Conservation (phyloP, 1,140 invertebrate species). For the Anastrepha obliqua region DNA sequence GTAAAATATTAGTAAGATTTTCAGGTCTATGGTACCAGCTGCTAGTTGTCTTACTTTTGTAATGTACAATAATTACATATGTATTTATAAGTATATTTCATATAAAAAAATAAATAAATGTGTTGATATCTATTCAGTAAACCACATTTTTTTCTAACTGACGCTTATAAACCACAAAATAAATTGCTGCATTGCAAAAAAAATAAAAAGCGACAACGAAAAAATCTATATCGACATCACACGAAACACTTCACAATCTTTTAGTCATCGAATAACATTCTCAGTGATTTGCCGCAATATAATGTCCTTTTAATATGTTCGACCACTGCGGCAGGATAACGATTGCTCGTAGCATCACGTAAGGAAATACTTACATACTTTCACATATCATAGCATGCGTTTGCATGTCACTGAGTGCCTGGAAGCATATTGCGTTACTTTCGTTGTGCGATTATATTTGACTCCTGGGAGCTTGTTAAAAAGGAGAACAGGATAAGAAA, state of each 20-base stretch:
- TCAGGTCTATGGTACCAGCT: too few species aligned
- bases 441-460: constrained; percentile 44
- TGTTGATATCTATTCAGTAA: too few species aligned
- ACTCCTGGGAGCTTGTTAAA: constrained; percentile 43
- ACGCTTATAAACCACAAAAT: not conserved
- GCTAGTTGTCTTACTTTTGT: too few species aligned
- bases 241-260: constrained; percentile 19
- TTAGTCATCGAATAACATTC: constrained; percentile 1
- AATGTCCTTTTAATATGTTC: constrained; percentile 28
- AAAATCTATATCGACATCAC: not conserved
- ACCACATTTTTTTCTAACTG: too few species aligned
- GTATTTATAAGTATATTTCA: too few species aligned
- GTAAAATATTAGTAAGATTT: too few species aligned
- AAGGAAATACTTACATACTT: not conserved
- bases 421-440: constrained; percentile 5
- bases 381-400: too few species aligned
- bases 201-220: not conserved
- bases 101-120: too few species aligned
- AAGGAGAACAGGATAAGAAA: not conserved
- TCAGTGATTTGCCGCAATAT: constrained; percentile 39
- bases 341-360: constrained; percentile 2
- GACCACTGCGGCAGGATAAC: constrained; percentile 41
- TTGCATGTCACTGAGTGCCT: too few species aligned
- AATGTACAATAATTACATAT: too few species aligned
- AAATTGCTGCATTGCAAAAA: not conserved